phyloP scores from a whole-genome alignment of 2,888 invertebrate species.

The Himalopsyche kuldschensis region DNA sequence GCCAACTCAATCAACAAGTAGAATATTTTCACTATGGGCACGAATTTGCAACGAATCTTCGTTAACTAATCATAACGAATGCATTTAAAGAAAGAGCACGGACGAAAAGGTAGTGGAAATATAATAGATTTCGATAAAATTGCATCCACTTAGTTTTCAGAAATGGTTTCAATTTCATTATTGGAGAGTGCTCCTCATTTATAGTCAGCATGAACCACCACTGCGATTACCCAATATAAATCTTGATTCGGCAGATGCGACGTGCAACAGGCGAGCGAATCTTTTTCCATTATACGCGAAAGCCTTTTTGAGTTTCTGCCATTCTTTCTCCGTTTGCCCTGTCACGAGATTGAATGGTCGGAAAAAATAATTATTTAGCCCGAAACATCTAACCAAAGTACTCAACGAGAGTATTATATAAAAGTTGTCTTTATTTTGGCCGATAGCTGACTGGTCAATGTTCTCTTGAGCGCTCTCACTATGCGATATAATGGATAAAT shows the following conservation, averaged over 20 bases:
- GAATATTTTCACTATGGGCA: too few species aligned
- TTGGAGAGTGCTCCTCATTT: neutral
- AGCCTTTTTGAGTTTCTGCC: neutral
- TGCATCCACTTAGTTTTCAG: too few species aligned
- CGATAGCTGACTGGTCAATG: too few species aligned
- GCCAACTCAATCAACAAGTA: too few species aligned
- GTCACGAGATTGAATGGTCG: neutral
- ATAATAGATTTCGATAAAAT: too few species aligned
- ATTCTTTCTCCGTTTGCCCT: neutral
- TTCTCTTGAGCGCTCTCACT: too few species aligned
- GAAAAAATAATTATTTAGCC: neutral
- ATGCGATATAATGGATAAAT: too few species aligned
- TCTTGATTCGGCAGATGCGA: neutral
- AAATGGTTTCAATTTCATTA: neutral
- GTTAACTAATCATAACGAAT: too few species aligned
- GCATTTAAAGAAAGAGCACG: too few species aligned
- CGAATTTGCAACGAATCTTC: too few species aligned
- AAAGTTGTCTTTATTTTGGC: too few species aligned
- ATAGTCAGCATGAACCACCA: neutral
- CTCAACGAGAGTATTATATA: neutral
- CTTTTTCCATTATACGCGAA: neutral
- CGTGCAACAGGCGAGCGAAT: neutral
- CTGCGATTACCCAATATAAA: neutral
- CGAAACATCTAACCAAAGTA: neutral
- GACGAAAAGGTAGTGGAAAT: too few species aligned